Percentiles rank a stretch among this genome's conserved stretches.
Conservation (phyloP, 1,140 invertebrate genomes). For the Sitodiplosis mosellana region DNA sequence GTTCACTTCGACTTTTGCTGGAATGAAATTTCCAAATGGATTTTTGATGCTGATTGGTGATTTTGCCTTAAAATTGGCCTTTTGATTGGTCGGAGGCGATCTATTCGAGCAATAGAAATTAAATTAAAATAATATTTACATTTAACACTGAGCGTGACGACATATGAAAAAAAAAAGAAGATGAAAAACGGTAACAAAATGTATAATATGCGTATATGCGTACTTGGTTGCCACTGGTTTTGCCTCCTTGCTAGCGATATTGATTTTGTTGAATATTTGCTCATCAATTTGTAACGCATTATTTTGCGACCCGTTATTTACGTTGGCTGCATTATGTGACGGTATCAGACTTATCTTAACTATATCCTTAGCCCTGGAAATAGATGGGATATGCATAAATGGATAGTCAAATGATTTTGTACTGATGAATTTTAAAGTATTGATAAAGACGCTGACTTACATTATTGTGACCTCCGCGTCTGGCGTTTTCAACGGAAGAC, state of each 20-base stretch:
- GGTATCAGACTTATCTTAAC: slow-evolving; percentile 7
- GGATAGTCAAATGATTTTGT: neutral
- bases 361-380: slow-evolving; percentile 3
- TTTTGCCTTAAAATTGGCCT: neutral
- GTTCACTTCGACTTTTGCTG: slow-evolving; percentile 21
- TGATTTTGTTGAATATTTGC: neutral
- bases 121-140: neutral
- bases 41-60: slow-evolving; percentile 2
- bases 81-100: neutral
- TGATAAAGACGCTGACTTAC: slow-evolving; percentile 15
- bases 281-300: neutral
- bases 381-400: slow-evolving; percentile 3
- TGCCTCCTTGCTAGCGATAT: too few relatives aligned
- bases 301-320: neutral
- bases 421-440: slow-evolving; percentile 1
- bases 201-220: neutral
- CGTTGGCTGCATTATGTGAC: neutral
- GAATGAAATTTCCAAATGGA: slow-evolving; percentile 21
- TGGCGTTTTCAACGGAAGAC: slow-evolving; percentile 39
- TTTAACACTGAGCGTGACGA: neutral
- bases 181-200: neutral
- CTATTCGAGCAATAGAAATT: neutral
- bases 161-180: neutral
- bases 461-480: slow-evolving; percentile 35
- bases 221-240: neutral